Evolutionary conservation across 2,797 vertebrate genomes (phyloP), one percentile per base, ranked within the genome.

Genomic region (Trachurus trachurus): DNA sequence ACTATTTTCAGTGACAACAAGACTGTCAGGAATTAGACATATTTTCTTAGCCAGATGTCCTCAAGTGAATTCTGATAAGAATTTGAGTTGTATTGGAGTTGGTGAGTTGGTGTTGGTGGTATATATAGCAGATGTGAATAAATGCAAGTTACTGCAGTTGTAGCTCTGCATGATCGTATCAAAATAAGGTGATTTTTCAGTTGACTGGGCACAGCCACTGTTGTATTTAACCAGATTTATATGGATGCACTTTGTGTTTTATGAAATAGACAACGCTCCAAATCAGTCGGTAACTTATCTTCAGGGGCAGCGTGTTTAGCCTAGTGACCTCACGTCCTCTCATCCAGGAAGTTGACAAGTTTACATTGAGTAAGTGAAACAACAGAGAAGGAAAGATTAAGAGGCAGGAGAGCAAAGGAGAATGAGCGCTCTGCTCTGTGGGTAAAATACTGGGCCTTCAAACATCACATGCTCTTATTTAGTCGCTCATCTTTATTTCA

Each of bases 261-360:
- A 5, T 10, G 21, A 52, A 52, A 6, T 34, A 19, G 50, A 57
- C 22, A 44, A 64, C 8, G 16, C 21, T 63, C 21, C 5, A 42
- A 16, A 44, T 39, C 2, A 3, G 16, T 53, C 8, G 2, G 21
- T 64, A 63, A 66, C 77, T 84, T 74, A 84, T 84, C 78, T 80
- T 42, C 29, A 69, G 11, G 60, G 19, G 62, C 82, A 87, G 76
- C 65, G 65, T 84, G 74, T 82, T 78, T 82, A 42, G 50, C 42
- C 66, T 53, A 66, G 40, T 82, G 66, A 78, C 54, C 74, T 78
- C 50, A 66, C 75, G 60, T 84, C 83, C 81, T 88, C 42, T 70
- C 17, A 50, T 74, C 42, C 74, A 73, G 80, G 75, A 88, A 62
- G 45, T 52, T 65, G 70, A 87, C 70, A 77, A 61, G 70, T 80